Evolutionary conservation across 1,140 invertebrate species (phyloP).

Genomic region (Macrotrachela quadricornifera): DNA sequence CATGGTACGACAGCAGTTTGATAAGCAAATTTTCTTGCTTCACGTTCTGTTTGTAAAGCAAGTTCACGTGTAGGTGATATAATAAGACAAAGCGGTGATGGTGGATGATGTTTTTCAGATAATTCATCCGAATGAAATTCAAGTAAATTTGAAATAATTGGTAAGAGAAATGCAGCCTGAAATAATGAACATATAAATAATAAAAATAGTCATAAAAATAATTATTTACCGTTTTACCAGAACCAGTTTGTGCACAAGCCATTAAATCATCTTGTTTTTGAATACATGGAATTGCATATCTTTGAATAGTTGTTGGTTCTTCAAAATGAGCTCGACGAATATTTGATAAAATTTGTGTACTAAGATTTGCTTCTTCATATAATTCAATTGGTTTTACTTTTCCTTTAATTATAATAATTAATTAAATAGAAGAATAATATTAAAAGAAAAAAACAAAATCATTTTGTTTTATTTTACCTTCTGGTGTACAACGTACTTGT

Average conservation of each 20-base stretch:
- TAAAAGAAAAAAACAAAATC: too few relatives aligned
- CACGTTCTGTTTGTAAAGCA: conserved; percentile 59
- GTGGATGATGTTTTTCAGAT: conserved; percentile 26
- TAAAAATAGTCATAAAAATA: too few relatives aligned
- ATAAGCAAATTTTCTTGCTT: conserved; percentile 61
- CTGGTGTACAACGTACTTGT: too few relatives aligned
- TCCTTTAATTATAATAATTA: not conserved
- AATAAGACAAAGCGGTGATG: conserved; percentile 43
- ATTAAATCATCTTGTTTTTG: conserved; percentile 59
- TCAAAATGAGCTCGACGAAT: conserved; percentile 55
- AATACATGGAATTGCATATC: conserved; percentile 63
- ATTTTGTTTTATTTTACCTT: too few relatives aligned
- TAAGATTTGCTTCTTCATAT: conserved; percentile 49
- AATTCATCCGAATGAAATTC: conserved; percentile 17
- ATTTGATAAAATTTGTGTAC: conserved; percentile 48
- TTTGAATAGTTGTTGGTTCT: conserved; percentile 78
- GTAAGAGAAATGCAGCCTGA: conserved; percentile 61
- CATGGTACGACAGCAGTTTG: conserved; percentile 34
- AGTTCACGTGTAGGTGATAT: conserved; percentile 75
- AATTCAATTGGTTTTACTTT: conserved; percentile 33
- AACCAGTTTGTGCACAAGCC: conserved; percentile 91
- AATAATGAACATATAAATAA: too few relatives aligned
- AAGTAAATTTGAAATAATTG: conserved; percentile 39
- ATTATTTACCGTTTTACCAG: conserved; percentile 53
- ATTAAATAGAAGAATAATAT: too few relatives aligned